phyloP scores from a whole-genome alignment of 2,888 invertebrate genomes.

The Hypomecis atomaria region DNA sequence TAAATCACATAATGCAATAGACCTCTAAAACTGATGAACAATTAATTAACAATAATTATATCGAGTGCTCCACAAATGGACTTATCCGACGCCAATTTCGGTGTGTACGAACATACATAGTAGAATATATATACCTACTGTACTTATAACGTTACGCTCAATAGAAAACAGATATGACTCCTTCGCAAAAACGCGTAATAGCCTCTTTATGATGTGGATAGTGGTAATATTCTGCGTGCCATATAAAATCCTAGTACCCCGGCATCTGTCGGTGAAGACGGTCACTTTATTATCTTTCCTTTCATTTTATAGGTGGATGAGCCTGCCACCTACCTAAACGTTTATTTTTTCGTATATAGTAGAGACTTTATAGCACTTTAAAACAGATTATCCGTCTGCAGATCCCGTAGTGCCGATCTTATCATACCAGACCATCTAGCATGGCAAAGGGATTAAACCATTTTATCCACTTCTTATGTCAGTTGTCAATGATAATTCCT shows the following conservation, averaged over 20 bases:
- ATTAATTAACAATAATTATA: too few relatives aligned
- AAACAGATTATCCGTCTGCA: background rate
- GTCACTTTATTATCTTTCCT: conserved; percentile 19
- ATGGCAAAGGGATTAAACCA: too few relatives aligned
- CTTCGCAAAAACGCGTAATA: conserved; percentile 12
- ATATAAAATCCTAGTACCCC: conserved; percentile 17
- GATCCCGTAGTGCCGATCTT: too few relatives aligned
- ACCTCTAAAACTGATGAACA: too few relatives aligned
- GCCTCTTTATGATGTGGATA: conserved; percentile 13
- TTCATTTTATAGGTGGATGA: conserved; percentile 11
- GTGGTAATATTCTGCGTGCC: conserved; percentile 20
- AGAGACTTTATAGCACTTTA: background rate
- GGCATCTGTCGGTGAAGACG: conserved; percentile 9
- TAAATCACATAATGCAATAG: too few relatives aligned
- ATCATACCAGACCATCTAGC: too few relatives aligned
- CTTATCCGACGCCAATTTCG: too few relatives aligned
- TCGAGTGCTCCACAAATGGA: too few relatives aligned
- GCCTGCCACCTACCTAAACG: conserved; percentile 8
- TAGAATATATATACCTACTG: background rate
- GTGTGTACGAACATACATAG: too few relatives aligned
- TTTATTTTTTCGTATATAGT: conserved; percentile 7
- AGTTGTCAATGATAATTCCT: too few relatives aligned
- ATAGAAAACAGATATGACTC: background rate
- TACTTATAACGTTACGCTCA: background rate
- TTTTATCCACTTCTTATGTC: too few relatives aligned